A percentile compares a stretch with the other conserved stretches of the same genome.
Conservation (phyloP, 2,797 vertebrate species). For the Adrianichthys oophorus region DNA sequence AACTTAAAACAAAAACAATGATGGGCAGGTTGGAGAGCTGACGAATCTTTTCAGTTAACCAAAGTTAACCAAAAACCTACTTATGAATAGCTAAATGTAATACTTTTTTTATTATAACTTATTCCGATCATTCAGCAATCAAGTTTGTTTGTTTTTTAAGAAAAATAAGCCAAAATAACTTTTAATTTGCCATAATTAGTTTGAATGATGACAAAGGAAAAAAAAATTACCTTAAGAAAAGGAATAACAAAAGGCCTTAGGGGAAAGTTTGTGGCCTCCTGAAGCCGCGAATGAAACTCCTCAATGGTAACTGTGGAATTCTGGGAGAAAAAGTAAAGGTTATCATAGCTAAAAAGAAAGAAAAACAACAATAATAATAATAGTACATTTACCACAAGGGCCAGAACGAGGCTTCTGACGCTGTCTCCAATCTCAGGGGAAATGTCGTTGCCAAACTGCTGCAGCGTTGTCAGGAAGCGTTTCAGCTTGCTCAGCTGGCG, state of each 20-base stretch:
- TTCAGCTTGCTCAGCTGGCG: conserved; percentile 99
- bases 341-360: neutral
- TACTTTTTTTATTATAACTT: too few relatives aligned
- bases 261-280: conserved; percentile 98
- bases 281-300: conserved; percentile 97
- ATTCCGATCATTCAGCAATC: too few relatives aligned
- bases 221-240: conserved; percentile 88
- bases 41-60: too few relatives aligned
- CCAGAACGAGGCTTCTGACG: conserved; percentile 93
- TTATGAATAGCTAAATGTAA: too few relatives aligned
- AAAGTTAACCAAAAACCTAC: too few relatives aligned
- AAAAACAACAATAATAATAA: neutral
- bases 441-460: conserved; percentile 99
- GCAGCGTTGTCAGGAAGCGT: conserved; percentile 96
- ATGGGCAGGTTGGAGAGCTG: conserved; percentile 15
- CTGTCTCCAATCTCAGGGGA: conserved; percentile 98
- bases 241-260: conserved; percentile 96
- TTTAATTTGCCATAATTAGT: conserved; percentile 24
- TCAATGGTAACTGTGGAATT: conserved; percentile 98
- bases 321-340: conserved; percentile 63
- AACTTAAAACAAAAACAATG: conserved; percentile 46
- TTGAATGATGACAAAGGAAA: neutral
- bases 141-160: too few relatives aligned
- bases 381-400: conserved; percentile 85
- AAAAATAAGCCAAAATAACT: conserved; percentile 4